phyloP scores from a whole-genome alignment of 2,113 vertebrate species.

The Pseudopodoces humilis region DNA sequence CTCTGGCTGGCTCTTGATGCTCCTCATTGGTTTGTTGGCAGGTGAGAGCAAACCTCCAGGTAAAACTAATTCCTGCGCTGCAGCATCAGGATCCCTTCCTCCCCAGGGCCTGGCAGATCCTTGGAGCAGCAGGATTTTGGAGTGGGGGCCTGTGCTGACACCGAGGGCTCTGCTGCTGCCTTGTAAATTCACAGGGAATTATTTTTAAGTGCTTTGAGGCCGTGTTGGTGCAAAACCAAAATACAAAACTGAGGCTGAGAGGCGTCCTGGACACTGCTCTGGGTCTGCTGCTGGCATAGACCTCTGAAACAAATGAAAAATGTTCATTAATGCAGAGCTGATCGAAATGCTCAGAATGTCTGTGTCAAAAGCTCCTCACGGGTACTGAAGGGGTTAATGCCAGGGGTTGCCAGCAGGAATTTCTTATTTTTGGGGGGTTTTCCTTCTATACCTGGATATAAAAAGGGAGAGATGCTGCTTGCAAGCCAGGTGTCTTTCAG shows the following conservation, averaged over 20 bases:
- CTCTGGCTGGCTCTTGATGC: slow-evolving; percentile 96
- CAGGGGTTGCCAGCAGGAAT: neutral
- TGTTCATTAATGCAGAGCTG: neutral
- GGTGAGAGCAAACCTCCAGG: slow-evolving; percentile 71
- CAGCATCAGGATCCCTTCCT: neutral
- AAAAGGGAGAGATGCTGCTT: neutral
- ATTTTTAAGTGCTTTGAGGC: neutral
- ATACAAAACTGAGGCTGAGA: neutral
- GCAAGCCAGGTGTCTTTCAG: neutral
- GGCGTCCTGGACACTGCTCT: neutral
- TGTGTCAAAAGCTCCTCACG: accelerated
- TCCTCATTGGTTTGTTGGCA: slow-evolving; percentile 91
- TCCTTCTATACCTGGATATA: neutral
- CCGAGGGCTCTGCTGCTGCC: neutral
- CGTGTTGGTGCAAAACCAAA: neutral
- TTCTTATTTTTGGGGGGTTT: accelerated
- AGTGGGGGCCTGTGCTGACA: neutral
- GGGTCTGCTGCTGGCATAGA: neutral
- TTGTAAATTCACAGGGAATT: neutral
- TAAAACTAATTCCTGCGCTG: accelerated
- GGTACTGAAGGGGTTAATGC: neutral
- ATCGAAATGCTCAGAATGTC: neutral
- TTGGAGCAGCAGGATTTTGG: neutral
- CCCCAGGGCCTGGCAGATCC: neutral
- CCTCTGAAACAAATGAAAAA: neutral